Conservation (phyloP, 2,113 vertebrate species). For the Orthonyx spaldingii region DNA sequence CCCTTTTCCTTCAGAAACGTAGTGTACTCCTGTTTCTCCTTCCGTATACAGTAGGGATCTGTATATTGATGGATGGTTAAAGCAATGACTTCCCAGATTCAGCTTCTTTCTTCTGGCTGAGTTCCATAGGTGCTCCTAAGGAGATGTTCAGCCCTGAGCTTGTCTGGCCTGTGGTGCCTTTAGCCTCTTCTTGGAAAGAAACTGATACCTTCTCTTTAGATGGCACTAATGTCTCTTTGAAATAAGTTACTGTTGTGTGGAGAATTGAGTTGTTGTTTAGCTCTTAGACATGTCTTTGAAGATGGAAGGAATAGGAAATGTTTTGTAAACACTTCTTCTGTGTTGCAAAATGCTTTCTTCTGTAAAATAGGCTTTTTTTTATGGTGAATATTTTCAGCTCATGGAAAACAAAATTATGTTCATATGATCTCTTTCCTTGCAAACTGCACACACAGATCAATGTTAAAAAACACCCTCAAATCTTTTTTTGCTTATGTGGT, state of each 20-base stretch:
- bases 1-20: neutral
- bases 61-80: accelerated
- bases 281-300: neutral
- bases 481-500: neutral
- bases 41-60: neutral
- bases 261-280: neutral
- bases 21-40: neutral
- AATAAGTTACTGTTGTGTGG: neutral
- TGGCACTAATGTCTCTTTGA: neutral
- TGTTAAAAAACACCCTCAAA: neutral
- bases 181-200: neutral
- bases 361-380: neutral
- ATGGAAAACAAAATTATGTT: neutral
- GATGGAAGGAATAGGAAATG: neutral
- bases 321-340: neutral
- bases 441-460: neutral
- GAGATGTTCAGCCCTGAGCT: neutral
- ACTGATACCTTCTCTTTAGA: neutral
- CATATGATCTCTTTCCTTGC: neutral
- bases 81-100: neutral
- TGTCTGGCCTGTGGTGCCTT: neutral
- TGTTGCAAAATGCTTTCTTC: neutral
- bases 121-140: neutral
- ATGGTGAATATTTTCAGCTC: neutral
- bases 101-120: neutral